Conservation (phyloP, 2,888 invertebrate species). For the Heliconius charithonia region DNA sequence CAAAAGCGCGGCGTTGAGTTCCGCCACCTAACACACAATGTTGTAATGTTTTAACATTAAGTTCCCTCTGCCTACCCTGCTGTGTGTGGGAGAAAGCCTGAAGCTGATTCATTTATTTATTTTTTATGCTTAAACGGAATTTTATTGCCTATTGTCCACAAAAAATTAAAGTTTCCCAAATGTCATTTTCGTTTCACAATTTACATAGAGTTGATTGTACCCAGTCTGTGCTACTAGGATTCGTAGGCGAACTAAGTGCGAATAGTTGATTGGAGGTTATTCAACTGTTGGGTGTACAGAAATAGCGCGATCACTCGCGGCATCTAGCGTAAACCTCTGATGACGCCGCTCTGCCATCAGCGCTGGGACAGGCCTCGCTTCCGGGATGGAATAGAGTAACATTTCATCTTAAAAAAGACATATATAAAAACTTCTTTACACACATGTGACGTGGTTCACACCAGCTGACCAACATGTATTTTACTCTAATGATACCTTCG, state of each 20-base stretch:
- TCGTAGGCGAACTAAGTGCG: slow-evolving; percentile 73
- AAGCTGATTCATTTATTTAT: no score
- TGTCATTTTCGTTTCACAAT: slow-evolving; percentile 21
- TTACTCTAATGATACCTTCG: neutral
- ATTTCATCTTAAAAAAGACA: slow-evolving; percentile 51
- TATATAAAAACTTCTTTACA: neutral
- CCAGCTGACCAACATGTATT: slow-evolving; percentile 9
- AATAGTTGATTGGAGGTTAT: slow-evolving; percentile 84
- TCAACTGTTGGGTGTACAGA: slow-evolving; percentile 79
- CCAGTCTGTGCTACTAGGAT: slow-evolving; percentile 56
- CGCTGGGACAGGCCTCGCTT: slow-evolving; percentile 61
- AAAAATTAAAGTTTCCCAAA: neutral
- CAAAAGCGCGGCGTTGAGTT: no score
- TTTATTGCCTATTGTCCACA: neutral
- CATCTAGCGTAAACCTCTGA: slow-evolving; percentile 54
- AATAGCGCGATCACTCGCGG: slow-evolving; percentile 76
- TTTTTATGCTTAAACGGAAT: neutral
- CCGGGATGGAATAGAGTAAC: slow-evolving; percentile 69
- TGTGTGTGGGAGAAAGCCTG: no score
- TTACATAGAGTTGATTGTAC: slow-evolving; percentile 43
- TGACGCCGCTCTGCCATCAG: slow-evolving; percentile 54
- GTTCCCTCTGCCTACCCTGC: no score
- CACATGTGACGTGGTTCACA: neutral
- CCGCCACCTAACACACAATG: no score
- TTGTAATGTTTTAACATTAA: no score